These are phyloP conservation scores for Patella vulgata DNA, from an alignment of 1,140 invertebrate species.

Conservation along the genomic window DNA sequence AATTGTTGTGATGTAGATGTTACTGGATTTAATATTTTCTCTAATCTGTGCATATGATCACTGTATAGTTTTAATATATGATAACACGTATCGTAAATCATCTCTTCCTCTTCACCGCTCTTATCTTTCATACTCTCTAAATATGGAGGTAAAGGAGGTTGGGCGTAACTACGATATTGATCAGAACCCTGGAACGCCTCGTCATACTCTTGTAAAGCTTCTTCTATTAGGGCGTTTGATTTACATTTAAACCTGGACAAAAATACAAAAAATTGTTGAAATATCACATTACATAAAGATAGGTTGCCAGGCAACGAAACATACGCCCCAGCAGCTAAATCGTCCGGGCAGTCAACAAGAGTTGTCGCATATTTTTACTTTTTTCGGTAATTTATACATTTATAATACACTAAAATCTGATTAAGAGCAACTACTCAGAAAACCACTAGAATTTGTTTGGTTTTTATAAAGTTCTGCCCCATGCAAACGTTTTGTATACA, in stretches of 20 bases:
- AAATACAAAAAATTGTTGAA: too few relatives aligned
- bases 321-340: too few relatives aligned
- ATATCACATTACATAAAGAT: too few relatives aligned
- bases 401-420: too few relatives aligned
- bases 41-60: conserved; percentile 72
- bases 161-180: conserved; percentile 64
- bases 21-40: conserved; percentile 78
- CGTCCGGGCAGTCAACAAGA: too few relatives aligned
- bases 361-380: too few relatives aligned
- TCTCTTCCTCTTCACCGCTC: conserved; percentile 26
- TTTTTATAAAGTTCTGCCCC: too few relatives aligned
- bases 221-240: conserved; percentile 75
- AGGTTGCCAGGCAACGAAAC: too few relatives aligned
- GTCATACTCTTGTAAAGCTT: conserved; percentile 77
- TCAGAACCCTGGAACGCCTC: conserved; percentile 70
- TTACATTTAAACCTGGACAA: conserved; percentile 73
- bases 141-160: conserved; percentile 72
- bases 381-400: too few relatives aligned
- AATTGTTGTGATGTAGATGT: conserved; percentile 82
- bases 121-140: conserved; percentile 32
- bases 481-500: too few relatives aligned
- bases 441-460: too few relatives aligned
- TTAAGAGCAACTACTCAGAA: too few relatives aligned
- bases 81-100: conserved; percentile 78
- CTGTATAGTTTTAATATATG: conserved; percentile 82